Conservation (phyloP, 2,888 invertebrate genomes). For the Arge pagana region DNA sequence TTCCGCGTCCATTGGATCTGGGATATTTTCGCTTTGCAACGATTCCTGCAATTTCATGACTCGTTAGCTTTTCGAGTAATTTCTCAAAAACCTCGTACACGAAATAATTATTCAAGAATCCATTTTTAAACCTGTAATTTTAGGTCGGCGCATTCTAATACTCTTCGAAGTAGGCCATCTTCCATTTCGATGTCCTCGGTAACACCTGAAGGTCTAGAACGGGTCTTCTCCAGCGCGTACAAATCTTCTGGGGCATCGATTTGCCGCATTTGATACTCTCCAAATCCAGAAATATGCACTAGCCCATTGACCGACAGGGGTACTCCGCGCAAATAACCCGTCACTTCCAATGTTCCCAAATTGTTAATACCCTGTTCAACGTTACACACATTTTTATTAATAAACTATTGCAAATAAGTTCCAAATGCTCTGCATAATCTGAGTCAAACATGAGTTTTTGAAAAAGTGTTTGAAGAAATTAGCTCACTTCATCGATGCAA, state of each 20-base stretch:
- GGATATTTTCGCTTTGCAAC: conserved; percentile 77
- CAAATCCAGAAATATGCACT: conserved; percentile 89
- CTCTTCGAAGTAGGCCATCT: conserved; percentile 54
- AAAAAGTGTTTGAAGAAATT: too few relatives aligned
- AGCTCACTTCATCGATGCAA: conserved; percentile 32
- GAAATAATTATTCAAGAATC: not conserved
- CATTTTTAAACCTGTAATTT: conserved; percentile 62
- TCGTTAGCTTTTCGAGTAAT: not conserved
- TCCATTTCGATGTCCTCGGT: conserved; percentile 57
- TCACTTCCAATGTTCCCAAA: conserved; percentile 75
- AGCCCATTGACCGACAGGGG: conserved; percentile 85
- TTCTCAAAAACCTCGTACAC: not conserved
- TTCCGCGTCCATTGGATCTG: conserved; percentile 92
- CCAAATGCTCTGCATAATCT: too few relatives aligned
- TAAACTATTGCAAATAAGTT: too few relatives aligned
- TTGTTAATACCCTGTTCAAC: conserved; percentile 46
- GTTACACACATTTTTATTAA: conserved; percentile 14
- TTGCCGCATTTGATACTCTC: conserved; percentile 88
- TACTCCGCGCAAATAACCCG: conserved; percentile 86
- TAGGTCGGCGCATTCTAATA: conserved; percentile 68
- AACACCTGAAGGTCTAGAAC: conserved; percentile 23
- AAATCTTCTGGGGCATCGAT: conserved; percentile 77
- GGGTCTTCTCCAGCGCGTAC: conserved; percentile 63
- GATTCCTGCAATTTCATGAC: conserved; percentile 61
- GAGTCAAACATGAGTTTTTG: too few relatives aligned